These are phyloP conservation scores for Scaptomyza montana DNA, from an alignment of 1,140 invertebrate species.

Conservation along the genomic window DNA sequence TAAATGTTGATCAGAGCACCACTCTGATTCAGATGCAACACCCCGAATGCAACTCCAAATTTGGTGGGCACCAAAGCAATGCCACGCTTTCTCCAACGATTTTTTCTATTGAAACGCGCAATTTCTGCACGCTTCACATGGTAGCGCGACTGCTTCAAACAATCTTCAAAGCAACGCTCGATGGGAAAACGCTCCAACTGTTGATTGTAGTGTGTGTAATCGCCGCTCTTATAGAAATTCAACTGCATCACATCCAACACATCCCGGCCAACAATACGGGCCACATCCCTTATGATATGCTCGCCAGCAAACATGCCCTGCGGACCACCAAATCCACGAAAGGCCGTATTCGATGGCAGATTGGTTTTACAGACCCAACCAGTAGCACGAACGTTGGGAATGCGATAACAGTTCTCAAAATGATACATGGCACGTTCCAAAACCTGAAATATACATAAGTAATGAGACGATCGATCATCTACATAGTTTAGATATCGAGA, in stretches of 20 bases:
- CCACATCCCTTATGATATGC: conserved; percentile 90
- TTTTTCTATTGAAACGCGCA: conserved; percentile 90
- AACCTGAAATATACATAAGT: conserved; percentile 85
- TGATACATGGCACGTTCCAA: conserved; percentile 91
- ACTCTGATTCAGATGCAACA: conserved; percentile 92
- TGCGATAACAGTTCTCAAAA: conserved; percentile 91
- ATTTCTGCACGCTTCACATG: conserved; percentile 86
- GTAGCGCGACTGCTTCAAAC: conserved; percentile 89
- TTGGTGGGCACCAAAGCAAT: conserved; percentile 94
- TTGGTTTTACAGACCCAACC: conserved; percentile 93
- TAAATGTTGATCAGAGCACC: conserved; percentile 96
- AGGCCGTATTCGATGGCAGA: conserved; percentile 95
- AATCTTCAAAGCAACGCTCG: conserved; percentile 92
- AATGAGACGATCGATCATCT: background rate
- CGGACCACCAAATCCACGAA: conserved; percentile 94
- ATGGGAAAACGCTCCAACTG: conserved; percentile 90
- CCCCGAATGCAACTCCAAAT: conserved; percentile 94
- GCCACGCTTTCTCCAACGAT: conserved; percentile 95
- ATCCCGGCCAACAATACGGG: conserved; percentile 88
- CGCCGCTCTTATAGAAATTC: conserved; percentile 93
- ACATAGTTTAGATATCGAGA: too few relatives aligned
- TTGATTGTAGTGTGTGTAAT: conserved; percentile 92
- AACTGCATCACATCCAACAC: conserved; percentile 86
- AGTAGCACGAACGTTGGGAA: conserved; percentile 88
- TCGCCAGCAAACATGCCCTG: conserved; percentile 95